These are phyloP conservation scores for Pholis gunnellus DNA, from an alignment of 2,113 vertebrate genomes.

Conservation along the genomic window DNA sequence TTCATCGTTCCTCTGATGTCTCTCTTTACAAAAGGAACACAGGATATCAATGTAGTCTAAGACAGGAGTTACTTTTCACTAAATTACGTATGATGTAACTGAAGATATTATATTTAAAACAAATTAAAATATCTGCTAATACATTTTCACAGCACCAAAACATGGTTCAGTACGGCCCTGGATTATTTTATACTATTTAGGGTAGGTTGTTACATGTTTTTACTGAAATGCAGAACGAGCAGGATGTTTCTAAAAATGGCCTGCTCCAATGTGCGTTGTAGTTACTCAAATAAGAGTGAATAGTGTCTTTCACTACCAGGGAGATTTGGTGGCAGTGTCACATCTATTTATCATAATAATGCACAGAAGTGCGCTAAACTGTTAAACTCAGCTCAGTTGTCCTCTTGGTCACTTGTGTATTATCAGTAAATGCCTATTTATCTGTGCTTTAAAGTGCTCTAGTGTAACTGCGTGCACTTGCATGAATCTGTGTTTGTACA, in stretches of 20 bases:
- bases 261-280: background rate
- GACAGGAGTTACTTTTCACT: background rate
- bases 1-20: background rate
- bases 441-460: constrained; percentile 19
- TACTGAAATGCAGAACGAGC: background rate
- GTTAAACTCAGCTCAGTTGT: constrained; percentile 69
- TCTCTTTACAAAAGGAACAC: background rate
- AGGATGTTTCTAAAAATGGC: constrained; percentile 4
- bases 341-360: constrained; percentile 76
- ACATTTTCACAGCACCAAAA: background rate
- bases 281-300: background rate
- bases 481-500: constrained; percentile 47
- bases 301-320: background rate
- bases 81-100: background rate
- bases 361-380: constrained; percentile 69
- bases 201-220: background rate
- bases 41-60: background rate
- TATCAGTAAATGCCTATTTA: constrained; percentile 17
- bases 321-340: constrained; percentile 36
- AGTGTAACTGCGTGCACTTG: constrained; percentile 34
- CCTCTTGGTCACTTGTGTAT: constrained; percentile 54
- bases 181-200: background rate
- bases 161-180: background rate
- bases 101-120: background rate
- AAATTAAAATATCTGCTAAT: background rate